Conservation (phyloP, 2,797 vertebrate genomes). For the Mormyrops attenuatus region DNA sequence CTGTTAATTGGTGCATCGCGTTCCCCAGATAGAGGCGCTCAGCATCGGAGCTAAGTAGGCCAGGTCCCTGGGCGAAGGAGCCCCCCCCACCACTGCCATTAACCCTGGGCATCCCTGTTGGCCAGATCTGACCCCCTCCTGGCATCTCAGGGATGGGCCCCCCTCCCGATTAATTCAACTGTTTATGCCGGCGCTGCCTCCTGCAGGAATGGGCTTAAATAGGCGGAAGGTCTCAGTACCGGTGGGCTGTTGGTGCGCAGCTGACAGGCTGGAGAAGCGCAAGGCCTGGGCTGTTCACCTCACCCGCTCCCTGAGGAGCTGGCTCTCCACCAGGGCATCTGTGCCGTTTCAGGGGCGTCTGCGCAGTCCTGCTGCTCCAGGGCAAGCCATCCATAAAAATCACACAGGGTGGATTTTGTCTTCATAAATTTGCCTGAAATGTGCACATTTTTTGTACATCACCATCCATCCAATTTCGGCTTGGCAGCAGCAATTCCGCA, state of each 20-base stretch:
- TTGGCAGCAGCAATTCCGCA: neutral
- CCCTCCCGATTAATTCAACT: slow-evolving; percentile 13
- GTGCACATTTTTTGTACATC: neutral
- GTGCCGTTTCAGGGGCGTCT: neutral
- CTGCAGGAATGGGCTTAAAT: neutral
- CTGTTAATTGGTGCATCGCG: slow-evolving; percentile 48
- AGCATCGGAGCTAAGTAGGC: slow-evolving; percentile 3
- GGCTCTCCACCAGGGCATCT: neutral
- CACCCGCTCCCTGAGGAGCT: neutral
- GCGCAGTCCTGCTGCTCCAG: neutral
- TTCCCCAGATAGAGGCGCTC: slow-evolving; percentile 52
- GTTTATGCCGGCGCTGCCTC: neutral
- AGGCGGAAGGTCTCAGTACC: neutral
- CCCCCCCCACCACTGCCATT: slow-evolving; percentile 1
- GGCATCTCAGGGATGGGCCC: neutral
- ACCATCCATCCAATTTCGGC: neutral
- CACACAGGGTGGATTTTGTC: neutral
- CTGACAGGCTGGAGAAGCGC: neutral
- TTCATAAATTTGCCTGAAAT: neutral
- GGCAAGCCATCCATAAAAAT: neutral
- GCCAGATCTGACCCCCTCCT: neutral
- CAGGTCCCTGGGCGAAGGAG: neutral
- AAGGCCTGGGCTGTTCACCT: neutral
- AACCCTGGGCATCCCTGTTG: slow-evolving; percentile 10
- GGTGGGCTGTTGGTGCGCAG: neutral